Base-by-base conservation (phyloP, 2,888 invertebrate genomes). In the Parapristionchus giblindavisi region DNA sequence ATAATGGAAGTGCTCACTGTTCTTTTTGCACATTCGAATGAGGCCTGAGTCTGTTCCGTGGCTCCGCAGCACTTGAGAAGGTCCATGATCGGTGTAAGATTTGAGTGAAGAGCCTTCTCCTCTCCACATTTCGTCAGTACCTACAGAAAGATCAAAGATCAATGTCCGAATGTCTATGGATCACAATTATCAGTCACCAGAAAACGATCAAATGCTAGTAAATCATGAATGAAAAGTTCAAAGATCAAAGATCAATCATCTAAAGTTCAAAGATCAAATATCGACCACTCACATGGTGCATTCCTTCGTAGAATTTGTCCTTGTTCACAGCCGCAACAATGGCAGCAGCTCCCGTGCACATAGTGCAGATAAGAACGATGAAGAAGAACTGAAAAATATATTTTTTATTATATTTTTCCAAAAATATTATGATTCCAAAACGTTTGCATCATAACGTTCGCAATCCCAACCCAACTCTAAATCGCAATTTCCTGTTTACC, bases 51-150 rank as follows among this genome's bases (percentile, higher is more conserved):
- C 3, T 75, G 68, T 17, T 70, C 48, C n/a, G 87, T 87, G 6
- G 87, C 86, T 68, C 87, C 87, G 68, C 87, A 87, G 75, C 87
- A 87, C 24, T 81, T 66, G 74, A 87, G 77, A 17, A 85, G 76
- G 24, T 82, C 80, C 76, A 85, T 81, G 70, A 87, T 85, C 29
- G 87, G 87, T 75, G 77, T 78, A 54, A 87, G 78, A 73, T 86
- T 84, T 72, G 76, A 66, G n/a, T 84, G 82, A 3, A 81, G 70
- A 2, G 78, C 76, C 1, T 52, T 27, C 0, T 78, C 80, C 5
- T 76, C 56, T 0, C 83, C 77, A 21, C 80, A 81, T 76, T 82
- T 78, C 24, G 82, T 79, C 51, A 86, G 76, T 11, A 84, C 80
- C 79, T 81, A n/a, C 36, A 3, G 58, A 58, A 29, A 8, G 61